phyloP scores from a whole-genome alignment of 2,797 vertebrate genomes.

The Smutsia gigantea region DNA sequence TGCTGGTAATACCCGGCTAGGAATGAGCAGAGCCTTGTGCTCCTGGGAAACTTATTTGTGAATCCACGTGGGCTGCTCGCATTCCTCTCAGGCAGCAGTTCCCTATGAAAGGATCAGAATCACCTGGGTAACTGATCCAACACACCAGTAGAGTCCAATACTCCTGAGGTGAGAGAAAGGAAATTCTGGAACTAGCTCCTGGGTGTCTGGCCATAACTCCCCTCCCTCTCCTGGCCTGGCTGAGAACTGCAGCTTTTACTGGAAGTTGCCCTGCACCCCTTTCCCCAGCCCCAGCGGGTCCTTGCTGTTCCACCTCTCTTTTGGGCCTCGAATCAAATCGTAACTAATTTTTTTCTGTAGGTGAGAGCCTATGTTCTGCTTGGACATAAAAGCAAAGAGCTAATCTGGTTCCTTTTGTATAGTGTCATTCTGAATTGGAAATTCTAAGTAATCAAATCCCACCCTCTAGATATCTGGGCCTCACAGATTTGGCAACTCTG shows the following conservation, averaged over 20 bases:
- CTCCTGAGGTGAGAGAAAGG: background rate
- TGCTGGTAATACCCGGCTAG: background rate
- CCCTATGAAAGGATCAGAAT: background rate
- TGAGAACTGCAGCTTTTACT: background rate
- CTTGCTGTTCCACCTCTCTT: background rate
- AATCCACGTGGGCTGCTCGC: background rate
- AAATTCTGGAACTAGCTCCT: background rate
- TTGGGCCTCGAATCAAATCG: background rate
- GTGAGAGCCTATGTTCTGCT: background rate
- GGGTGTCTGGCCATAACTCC: background rate
- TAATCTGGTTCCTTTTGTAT: background rate
- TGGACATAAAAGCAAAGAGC: background rate
- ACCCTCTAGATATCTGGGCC: background rate
- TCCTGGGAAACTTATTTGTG: constrained; percentile 32
- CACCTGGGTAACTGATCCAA: background rate
- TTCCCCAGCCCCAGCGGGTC: too few relatives aligned
- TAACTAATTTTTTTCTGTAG: background rate
- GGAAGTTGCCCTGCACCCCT: background rate
- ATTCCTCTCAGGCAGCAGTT: background rate
- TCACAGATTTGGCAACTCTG: background rate
- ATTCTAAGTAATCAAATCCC: background rate
- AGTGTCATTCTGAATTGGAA: background rate
- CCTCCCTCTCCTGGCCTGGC: background rate
- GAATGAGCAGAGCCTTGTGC: background rate
- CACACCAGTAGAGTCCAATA: background rate